Evolutionary conservation across 2,888 invertebrate species (phyloP), one percentile per base, ranked within the genome.

Genomic region (Spilosoma lubricipeda): DNA sequence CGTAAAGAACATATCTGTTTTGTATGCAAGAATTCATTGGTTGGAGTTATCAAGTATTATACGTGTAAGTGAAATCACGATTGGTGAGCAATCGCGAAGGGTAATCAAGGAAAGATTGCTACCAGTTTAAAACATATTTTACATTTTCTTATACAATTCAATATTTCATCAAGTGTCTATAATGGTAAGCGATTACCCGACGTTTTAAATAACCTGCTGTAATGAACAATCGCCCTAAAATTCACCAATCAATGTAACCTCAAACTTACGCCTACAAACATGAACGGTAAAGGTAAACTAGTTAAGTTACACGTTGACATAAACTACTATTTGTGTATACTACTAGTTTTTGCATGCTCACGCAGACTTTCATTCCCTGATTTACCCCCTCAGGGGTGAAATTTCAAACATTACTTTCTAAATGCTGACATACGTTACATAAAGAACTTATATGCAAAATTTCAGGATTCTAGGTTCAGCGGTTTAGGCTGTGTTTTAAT

Each of bases 81-180:
- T 15, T 56, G n/a, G 52, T 56, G 69, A 36, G 13, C 11, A 52
- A 52, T 52, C 52, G 33, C 79, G 76, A 76, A 73, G 67, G 36
- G 13, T 48, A 23, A 67, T 33, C 23, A 48, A 63, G 30, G 23
- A 67, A 67, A 67, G 20, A 30, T 45, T 33, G 30, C 20, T 67
- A 27, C 30, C 11, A 30, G 20, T 45, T 27, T 30, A 20, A 67
- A 33, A 13, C 27, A 67, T 3, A 11, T 45, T 30, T 45, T 20
- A 20, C 20, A 27, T 48, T 67, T 23, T 63, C 2, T 27, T 4
- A 63, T 27, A 63, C 18, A 63, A 3, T 59, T 59, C 3, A 18
- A 30, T 2, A 63, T 18, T 2, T 18, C 15, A 30, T 18, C 15
- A 63, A 63, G 30, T 18, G 30, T 30, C 7, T 27, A 63, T 30